These are phyloP conservation scores for Psix sp. DNA, from an alignment of 1,140 invertebrate species.

Conservation along the genomic window DNA sequence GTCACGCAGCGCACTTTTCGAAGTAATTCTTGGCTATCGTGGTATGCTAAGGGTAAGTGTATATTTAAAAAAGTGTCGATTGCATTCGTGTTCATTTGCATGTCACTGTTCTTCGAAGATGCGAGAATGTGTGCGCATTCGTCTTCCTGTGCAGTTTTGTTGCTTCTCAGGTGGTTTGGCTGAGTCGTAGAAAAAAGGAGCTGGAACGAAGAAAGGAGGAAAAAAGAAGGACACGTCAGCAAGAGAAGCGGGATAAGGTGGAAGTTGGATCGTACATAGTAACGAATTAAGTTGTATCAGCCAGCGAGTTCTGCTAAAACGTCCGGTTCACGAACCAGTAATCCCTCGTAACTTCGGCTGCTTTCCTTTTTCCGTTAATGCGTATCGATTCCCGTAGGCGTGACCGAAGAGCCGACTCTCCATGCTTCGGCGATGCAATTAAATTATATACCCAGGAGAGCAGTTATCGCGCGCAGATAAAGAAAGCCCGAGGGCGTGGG, in stretches of 20 bases:
- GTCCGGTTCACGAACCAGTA: constrained; percentile 45
- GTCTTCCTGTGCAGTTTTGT: no score
- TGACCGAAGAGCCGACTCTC: constrained; percentile 43
- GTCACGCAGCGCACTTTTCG: constrained; percentile 61
- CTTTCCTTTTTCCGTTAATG: constrained; percentile 55
- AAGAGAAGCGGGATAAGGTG: neutral
- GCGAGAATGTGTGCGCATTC: no score
- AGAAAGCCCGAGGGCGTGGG: constrained; percentile 37
- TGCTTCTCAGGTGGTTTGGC: no score
- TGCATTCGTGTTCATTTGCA: constrained; percentile 69
- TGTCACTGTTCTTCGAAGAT: no score
- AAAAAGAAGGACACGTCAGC: neutral
- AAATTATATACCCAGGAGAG: constrained; percentile 52
- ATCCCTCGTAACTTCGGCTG: constrained; percentile 38
- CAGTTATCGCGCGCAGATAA: constrained; percentile 47
- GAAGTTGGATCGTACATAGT: constrained; percentile 49
- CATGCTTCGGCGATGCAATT: constrained; percentile 50
- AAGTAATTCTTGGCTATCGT: no score
- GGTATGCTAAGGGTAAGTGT: no score
- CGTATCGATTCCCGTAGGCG: constrained; percentile 59
- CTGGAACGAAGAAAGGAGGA: neutral
- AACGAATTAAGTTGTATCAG: constrained; percentile 63
- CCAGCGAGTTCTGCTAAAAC: constrained; percentile 44
- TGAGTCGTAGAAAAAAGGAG: no score
- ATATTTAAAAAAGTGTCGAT: constrained; percentile 64